Percentiles rank a stretch among this genome's conserved stretches.
Evolutionary conservation across 2,888 invertebrate genomes (phyloP).

Genomic region (Taphrorychus bicolor): DNA sequence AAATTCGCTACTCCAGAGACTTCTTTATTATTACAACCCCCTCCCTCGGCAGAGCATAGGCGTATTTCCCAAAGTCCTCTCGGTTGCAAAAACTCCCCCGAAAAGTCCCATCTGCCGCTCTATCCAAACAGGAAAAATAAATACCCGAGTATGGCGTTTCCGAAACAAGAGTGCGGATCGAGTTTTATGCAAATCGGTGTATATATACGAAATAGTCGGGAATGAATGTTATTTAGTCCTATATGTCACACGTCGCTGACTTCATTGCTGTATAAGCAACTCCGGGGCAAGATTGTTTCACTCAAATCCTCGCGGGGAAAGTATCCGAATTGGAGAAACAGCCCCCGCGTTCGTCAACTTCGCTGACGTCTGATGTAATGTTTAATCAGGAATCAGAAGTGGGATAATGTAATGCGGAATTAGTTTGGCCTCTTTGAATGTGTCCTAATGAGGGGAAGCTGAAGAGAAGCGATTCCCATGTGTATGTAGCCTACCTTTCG

Average conservation of each 20-base stretch:
- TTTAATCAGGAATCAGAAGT: constrained; percentile 13
- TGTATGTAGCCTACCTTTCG: background rate
- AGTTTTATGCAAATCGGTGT: constrained; percentile 53
- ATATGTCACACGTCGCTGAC: constrained; percentile 56
- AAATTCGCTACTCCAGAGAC: constrained; percentile 29
- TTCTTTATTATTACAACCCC: constrained; percentile 12
- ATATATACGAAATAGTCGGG: constrained; percentile 15
- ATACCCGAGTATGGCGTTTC: constrained; percentile 50
- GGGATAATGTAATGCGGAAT: constrained; percentile 6
- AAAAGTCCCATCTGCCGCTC: constrained; percentile 48
- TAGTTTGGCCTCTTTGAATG: constrained; percentile 8
- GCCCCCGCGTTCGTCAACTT: constrained; percentile 44
- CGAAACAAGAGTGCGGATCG: constrained; percentile 51
- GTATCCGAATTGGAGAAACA: constrained; percentile 51
- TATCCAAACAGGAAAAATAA: constrained; percentile 51
- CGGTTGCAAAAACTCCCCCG: background rate
- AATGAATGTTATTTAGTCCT: constrained; percentile 56
- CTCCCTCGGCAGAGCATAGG: background rate
- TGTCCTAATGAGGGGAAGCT: background rate
- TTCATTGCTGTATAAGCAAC: constrained; percentile 52
- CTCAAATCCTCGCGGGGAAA: constrained; percentile 51
- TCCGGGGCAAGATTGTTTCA: constrained; percentile 52
- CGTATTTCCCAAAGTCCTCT: background rate
- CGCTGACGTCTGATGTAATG: constrained; percentile 22
- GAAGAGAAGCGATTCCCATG: background rate